Evolutionary conservation across 2,113 vertebrate species (phyloP).

Genomic region (Psittacus erithacus): DNA sequence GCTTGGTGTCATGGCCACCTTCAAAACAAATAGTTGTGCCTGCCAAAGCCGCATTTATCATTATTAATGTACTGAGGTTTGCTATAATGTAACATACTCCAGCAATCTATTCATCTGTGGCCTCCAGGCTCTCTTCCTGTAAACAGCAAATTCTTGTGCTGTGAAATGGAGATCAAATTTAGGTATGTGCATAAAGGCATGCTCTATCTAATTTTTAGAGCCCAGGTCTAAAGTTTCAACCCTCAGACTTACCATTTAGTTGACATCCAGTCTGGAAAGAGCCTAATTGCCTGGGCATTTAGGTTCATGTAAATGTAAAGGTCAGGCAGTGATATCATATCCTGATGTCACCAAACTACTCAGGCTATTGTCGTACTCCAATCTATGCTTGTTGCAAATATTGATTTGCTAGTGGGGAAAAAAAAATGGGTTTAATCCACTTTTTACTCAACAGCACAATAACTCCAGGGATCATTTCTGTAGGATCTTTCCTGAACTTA

Average conservation of each 20-base stretch:
- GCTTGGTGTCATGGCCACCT: not conserved
- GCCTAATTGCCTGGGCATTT: not conserved
- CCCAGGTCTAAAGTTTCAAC: not conserved
- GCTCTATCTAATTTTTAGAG: not conserved
- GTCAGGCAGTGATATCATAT: not conserved
- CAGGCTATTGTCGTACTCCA: not conserved
- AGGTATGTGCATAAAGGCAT: not conserved
- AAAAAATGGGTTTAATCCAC: not conserved
- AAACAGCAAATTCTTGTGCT: not conserved
- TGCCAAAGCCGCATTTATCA: not conserved
- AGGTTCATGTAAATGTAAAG: not conserved
- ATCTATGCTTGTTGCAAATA: not conserved
- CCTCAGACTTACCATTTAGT: not conserved
- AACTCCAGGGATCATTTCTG: not conserved
- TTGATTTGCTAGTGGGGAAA: not conserved
- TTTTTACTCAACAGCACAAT: not conserved
- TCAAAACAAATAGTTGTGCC: not conserved
- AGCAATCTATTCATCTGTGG: not conserved
- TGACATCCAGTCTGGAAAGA: not conserved
- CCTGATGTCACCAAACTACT: not conserved
- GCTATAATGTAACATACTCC: not conserved
- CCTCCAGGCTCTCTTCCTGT: not conserved
- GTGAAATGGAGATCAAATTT: not conserved
- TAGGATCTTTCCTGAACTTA: not conserved
- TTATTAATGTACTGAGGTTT: not conserved